Base-by-base conservation (phyloP, 1,140 invertebrate species). In the Streblospio benedicti region DNA sequence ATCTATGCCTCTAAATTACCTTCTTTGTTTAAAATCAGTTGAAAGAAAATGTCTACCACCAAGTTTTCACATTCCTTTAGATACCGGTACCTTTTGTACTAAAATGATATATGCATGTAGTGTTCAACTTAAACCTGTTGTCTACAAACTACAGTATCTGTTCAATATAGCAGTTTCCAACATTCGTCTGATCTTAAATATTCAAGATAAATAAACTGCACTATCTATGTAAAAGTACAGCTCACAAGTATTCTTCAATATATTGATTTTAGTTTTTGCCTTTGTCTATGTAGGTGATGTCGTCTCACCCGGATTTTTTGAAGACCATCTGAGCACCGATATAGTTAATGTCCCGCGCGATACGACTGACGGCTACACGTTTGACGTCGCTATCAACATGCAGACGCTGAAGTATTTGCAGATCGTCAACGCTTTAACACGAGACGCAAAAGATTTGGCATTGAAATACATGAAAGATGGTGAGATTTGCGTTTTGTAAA, bases 391-490 rank as follows among this genome's bases (percentile, higher is more conserved):
- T 4, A 27, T 47, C 44, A 47, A 47, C 44, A n/a, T 47, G 5
- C 44, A 47, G 44, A 47, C 44, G 4, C 44, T 47, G 5, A 47
- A 47, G n/a, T 47, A 47, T 25, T 25, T 47, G n/a, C 18, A 47
- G 4, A 47, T 32, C 14, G 16, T 51, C 4, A 27, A 43, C 51
- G 20, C 43, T 2, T 31, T 59, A 14, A 14, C 20, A 25, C 18
- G 2, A 0, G 28, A 51, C 2, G 32, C 23, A 27, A 20, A 31
- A 14, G 38, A 59, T 43, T 18, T 44, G 16, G 55, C 35, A 1
- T 31, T 57, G 3, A 27, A 57, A 18, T 57, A 57, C 33, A 57
- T 57, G 55, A 35, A 57, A 57, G 55, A 27, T 12, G 55, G 55
- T 57, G 5, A 44, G 55, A 44, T n/a, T n/a, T n/a, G n/a, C n/a